These are phyloP conservation scores for Epinephelus awoara DNA, from an alignment of 2,797 vertebrate species.

Conservation along the genomic window DNA sequence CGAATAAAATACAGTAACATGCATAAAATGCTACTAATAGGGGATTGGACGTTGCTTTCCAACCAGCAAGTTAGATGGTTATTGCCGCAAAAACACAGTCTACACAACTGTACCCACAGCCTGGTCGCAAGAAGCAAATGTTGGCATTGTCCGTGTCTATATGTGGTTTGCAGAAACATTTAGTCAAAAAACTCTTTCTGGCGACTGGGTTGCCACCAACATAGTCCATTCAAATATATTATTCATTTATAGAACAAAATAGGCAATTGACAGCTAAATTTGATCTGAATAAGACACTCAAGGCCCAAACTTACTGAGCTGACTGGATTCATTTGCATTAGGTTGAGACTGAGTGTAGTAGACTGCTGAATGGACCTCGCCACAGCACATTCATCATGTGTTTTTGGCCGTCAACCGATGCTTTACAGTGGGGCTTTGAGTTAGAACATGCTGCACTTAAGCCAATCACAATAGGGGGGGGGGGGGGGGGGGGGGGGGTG, in stretches of 20 bases:
- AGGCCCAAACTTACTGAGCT: not conserved
- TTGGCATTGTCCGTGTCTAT: no score
- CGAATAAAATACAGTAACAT: not conserved
- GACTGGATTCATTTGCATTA: conserved; percentile 26
- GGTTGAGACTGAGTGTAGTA: conserved; percentile 4
- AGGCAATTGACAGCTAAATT: not conserved
- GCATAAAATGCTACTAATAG: not conserved
- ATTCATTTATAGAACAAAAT: conserved; percentile 1
- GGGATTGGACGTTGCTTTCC: not conserved
- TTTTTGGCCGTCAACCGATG: not conserved
- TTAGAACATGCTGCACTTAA: no score
- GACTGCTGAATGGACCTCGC: conserved; percentile 12
- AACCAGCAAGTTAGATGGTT: not conserved
- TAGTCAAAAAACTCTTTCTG: no score
- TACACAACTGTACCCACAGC: not conserved
- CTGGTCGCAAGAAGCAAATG: no score
- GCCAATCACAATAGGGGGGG: no score
- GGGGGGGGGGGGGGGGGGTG: no score
- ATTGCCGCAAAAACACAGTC: not conserved
- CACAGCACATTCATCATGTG: conserved; percentile 37
- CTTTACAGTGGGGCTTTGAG: not conserved
- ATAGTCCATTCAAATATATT: not conserved
- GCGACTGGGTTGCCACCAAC: not conserved
- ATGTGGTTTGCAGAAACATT: no score
- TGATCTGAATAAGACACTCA: not conserved